A percentile compares a stretch with the other conserved stretches of the same genome.
These are phyloP conservation scores for Phyllotreta striolata DNA, from an alignment of 2,888 invertebrate genomes.

Conservation along the genomic window DNA sequence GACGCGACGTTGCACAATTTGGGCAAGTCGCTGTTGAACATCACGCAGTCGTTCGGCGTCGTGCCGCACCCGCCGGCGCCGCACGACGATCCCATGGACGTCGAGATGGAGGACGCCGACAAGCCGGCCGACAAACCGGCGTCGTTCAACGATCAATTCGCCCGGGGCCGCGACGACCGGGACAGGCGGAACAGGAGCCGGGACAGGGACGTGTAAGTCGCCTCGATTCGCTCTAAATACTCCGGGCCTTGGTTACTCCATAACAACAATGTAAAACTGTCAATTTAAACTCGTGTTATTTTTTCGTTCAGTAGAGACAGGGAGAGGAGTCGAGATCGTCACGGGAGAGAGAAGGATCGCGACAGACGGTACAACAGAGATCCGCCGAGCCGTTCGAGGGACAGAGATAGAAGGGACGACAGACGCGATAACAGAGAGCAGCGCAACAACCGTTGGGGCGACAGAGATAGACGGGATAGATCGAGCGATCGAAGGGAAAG, in stretches of 20 bases:
- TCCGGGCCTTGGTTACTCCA: not conserved
- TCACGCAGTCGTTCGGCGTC: slow-evolving; percentile 59
- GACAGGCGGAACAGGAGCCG: slow-evolving; percentile 50
- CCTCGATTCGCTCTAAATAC: not conserved
- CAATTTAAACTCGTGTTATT: slow-evolving; percentile 1
- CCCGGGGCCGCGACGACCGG: not conserved
- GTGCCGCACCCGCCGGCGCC: slow-evolving; percentile 59
- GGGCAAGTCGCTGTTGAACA: slow-evolving; percentile 58
- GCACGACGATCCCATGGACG: slow-evolving; percentile 80
- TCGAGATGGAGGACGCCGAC: slow-evolving; percentile 74
- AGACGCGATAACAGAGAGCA: slow-evolving; percentile 47
- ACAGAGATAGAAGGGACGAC: slow-evolving; percentile 48
- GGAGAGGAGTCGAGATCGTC: slow-evolving; percentile 36
- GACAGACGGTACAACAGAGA: slow-evolving; percentile 37
- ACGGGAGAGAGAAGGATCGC: slow-evolving; percentile 43
- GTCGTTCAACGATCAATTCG: slow-evolving; percentile 59
- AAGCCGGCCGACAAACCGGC: slow-evolving; percentile 50
- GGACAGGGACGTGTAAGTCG: slow-evolving; percentile 46
- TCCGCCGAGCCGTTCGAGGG: slow-evolving; percentile 29
- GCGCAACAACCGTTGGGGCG: slow-evolving; percentile 50
- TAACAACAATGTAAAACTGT: not conserved
- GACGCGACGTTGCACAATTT: slow-evolving; percentile 47
- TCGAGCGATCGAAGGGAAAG: slow-evolving; percentile 47
- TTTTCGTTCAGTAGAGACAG: slow-evolving; percentile 20
- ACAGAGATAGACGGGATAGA: slow-evolving; percentile 38